These are phyloP conservation scores for Xestia sexstrigata DNA, from an alignment of 2,888 invertebrate species.

Conservation along the genomic window DNA sequence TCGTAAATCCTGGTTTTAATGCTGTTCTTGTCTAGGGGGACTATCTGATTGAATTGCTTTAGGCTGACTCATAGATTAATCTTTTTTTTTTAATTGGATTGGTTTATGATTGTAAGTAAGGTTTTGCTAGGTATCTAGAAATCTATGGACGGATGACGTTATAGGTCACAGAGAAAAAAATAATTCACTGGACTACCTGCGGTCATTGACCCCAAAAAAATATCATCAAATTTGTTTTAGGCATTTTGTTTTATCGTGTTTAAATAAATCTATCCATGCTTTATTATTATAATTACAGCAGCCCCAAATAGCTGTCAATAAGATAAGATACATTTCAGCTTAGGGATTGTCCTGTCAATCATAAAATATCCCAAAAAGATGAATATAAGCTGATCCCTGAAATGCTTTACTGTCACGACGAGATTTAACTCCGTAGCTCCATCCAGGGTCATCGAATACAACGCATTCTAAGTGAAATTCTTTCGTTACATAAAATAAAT, in stretches of 20 bases:
- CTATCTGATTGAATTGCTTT: slow-evolving; percentile 42
- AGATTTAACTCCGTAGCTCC: too few relatives aligned
- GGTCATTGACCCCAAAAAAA: not conserved
- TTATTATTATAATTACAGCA: too few relatives aligned
- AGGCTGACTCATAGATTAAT: slow-evolving; percentile 12
- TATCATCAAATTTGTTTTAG: not conserved
- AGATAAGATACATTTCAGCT: not conserved
- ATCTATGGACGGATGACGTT: not conserved
- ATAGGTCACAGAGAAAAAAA: not conserved
- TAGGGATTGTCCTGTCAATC: not conserved
- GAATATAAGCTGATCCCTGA: not conserved
- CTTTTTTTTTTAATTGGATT: not conserved
- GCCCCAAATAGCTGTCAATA: not conserved
- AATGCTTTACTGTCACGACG: not conserved
- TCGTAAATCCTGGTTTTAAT: slow-evolving; percentile 52
- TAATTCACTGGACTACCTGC: not conserved
- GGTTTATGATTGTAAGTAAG: not conserved
- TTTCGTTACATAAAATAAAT: not conserved
- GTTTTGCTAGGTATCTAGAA: not conserved
- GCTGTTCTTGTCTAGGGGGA: slow-evolving; percentile 23
- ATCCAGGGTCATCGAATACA: too few relatives aligned
- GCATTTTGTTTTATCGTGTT: not conserved
- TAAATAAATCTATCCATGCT: too few relatives aligned
- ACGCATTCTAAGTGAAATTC: not conserved
- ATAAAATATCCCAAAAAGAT: not conserved